phyloP scores from a whole-genome alignment of 2,113 vertebrate genomes.

The Mus musculus region GRCm39 chr1:173551501-173552000 shows the following conservation, averaged over 20 bases:
- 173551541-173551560: neutral
- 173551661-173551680: neutral
- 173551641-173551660: neutral
- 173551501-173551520: neutral
- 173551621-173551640: neutral
- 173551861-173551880: too few relatives aligned
- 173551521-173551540: neutral
- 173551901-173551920: too few relatives aligned
- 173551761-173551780: too few relatives aligned
- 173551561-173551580: too few relatives aligned
- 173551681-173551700: neutral
- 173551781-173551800: neutral
- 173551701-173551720: neutral
- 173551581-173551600: neutral
- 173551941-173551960: too few relatives aligned
- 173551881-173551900: too few relatives aligned
- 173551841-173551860: neutral
- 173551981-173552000: too few relatives aligned
- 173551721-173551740: neutral
- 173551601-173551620: neutral
- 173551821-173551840: neutral
- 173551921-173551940: too few relatives aligned
- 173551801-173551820: neutral
- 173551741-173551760: neutral
- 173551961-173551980: too few relatives aligned